Percentiles rank a stretch among this genome's conserved stretches.
Evolutionary conservation across 2,797 vertebrate species (phyloP).

Genomic region (Pseudocheirus occidentalis): DNA sequence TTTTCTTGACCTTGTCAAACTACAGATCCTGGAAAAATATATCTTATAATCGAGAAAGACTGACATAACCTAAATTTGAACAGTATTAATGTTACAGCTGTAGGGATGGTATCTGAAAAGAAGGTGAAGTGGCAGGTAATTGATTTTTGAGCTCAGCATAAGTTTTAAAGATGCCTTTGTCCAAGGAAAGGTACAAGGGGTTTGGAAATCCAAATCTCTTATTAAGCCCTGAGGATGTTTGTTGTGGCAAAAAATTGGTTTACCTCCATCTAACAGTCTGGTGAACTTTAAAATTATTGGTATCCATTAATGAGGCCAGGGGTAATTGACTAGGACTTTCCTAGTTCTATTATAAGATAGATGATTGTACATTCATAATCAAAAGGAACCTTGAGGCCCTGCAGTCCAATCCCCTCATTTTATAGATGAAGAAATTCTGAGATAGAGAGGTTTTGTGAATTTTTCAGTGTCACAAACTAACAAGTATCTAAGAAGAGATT

Average conservation of each 20-base stretch:
- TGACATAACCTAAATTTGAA: slow-evolving; percentile 40
- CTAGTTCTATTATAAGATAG: slow-evolving; percentile 1
- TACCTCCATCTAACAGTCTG: not conserved
- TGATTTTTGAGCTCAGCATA: slow-evolving; percentile 21
- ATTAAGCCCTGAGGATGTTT: not conserved
- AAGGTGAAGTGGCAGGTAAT: slow-evolving; percentile 30
- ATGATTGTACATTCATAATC: not conserved
- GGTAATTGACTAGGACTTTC: slow-evolving; percentile 22
- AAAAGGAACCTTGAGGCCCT: not conserved
- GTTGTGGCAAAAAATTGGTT: slow-evolving; percentile 3
- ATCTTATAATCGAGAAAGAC: slow-evolving; percentile 1
- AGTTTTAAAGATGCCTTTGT: slow-evolving; percentile 40
- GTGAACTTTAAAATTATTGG: slow-evolving; percentile 28
- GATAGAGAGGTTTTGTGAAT: not conserved
- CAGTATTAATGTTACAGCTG: not conserved
- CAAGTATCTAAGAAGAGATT: not conserved
- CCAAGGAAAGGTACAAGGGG: slow-evolving; percentile 40
- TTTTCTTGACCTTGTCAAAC: slow-evolving; percentile 43
- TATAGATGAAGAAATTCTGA: not conserved
- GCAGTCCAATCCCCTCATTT: not conserved
- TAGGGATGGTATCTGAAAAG: slow-evolving; percentile 42
- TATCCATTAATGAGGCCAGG: slow-evolving; percentile 18
- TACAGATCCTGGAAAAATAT: slow-evolving; percentile 50
- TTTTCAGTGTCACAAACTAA: not conserved
- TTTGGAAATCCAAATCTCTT: slow-evolving; percentile 3